Percentiles rank a stretch among this genome's conserved stretches.
Conservation (phyloP, 1,140 invertebrate genomes). For the Solen grandis region DNA sequence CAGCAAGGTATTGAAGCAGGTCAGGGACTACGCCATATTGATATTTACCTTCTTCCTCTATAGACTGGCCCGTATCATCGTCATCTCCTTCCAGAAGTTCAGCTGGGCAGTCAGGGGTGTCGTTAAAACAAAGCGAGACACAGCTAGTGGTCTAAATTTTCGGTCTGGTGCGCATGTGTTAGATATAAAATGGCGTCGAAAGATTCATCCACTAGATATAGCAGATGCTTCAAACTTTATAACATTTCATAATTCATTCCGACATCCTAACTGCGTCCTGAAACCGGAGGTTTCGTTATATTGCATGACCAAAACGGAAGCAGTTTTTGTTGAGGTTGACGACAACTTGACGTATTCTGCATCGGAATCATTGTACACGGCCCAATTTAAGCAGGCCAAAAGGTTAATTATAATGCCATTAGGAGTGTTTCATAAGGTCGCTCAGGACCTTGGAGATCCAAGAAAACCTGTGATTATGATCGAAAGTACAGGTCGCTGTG, state of each 20-base stretch:
- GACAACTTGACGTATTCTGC: too few species aligned
- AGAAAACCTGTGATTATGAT: conserved; percentile 71
- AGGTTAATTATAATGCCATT: conserved; percentile 74
- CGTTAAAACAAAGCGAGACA: conserved; percentile 71
- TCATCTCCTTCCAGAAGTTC: conserved; percentile 74
- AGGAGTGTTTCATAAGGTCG: conserved; percentile 75
- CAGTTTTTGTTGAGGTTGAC: conserved; percentile 72
- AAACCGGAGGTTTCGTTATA: conserved; percentile 74
- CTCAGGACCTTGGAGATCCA: conserved; percentile 74
- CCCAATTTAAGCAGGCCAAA: conserved; percentile 72
- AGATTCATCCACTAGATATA: conserved; percentile 67
- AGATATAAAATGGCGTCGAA: conserved; percentile 74
- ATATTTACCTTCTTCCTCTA: conserved; percentile 69
- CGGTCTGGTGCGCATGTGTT: conserved; percentile 76
- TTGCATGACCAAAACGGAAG: conserved; percentile 72
- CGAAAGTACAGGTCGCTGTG: conserved; percentile 72
- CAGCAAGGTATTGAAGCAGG: conserved; percentile 71
- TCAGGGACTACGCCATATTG: conserved; percentile 69
- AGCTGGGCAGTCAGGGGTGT: conserved; percentile 77
- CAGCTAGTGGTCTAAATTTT: conserved; percentile 72
- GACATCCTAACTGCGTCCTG: conserved; percentile 74
- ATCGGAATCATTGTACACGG: conserved; percentile 66
- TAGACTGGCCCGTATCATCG: conserved; percentile 66
- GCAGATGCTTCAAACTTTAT: conserved; percentile 75
- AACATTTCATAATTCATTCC: conserved; percentile 74